Percentiles rank a stretch among this genome's conserved stretches.
These are phyloP conservation scores for Poecilia wingei DNA, from an alignment of 2,797 vertebrate species.

Conservation along the genomic window DNA sequence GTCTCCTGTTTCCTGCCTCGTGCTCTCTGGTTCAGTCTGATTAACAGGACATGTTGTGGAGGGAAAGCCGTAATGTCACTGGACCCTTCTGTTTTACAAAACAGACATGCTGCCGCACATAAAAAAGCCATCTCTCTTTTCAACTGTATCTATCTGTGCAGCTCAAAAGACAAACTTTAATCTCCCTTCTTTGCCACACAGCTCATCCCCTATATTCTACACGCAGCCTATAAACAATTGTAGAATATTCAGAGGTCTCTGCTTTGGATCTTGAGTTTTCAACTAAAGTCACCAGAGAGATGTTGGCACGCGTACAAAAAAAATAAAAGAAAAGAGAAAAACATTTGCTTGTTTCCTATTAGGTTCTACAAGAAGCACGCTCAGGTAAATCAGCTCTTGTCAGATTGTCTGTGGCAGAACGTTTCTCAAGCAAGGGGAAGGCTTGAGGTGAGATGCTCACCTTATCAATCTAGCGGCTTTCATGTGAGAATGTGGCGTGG, in stretches of 20 bases:
- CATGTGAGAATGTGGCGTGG: conserved; percentile 65
- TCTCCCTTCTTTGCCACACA: conserved; percentile 44
- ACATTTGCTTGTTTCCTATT: conserved; percentile 48
- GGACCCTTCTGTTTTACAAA: conserved; percentile 50
- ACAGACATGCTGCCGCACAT: conserved; percentile 39
- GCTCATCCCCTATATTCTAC: conserved; percentile 56
- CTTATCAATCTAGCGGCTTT: conserved; percentile 70
- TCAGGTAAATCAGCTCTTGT: conserved; percentile 61
- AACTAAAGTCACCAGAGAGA: conserved; percentile 39
- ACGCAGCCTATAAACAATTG: conserved; percentile 42
- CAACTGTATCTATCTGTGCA: conserved; percentile 44
- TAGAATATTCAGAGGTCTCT: conserved; percentile 33
- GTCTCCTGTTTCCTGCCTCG: conserved; percentile 49
- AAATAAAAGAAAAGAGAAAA: conserved; percentile 18
- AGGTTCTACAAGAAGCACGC: conserved; percentile 39
- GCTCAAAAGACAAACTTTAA: conserved; percentile 57
- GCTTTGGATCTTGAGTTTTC: conserved; percentile 30
- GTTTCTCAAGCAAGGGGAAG: conserved; percentile 52
- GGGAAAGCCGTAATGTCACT: conserved; percentile 47
- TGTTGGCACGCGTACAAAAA: background rate
- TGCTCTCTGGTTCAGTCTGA: conserved; percentile 59
- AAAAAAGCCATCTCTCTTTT: conserved; percentile 45
- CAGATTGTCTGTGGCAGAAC: conserved; percentile 53
- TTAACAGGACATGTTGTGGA: conserved; percentile 57
- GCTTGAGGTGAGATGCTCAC: conserved; percentile 54